Percentiles rank a stretch among this genome's conserved stretches.
Evolutionary conservation across 2,797 vertebrate genomes (phyloP).

Genomic region (Tiaroga cobitis): DNA sequence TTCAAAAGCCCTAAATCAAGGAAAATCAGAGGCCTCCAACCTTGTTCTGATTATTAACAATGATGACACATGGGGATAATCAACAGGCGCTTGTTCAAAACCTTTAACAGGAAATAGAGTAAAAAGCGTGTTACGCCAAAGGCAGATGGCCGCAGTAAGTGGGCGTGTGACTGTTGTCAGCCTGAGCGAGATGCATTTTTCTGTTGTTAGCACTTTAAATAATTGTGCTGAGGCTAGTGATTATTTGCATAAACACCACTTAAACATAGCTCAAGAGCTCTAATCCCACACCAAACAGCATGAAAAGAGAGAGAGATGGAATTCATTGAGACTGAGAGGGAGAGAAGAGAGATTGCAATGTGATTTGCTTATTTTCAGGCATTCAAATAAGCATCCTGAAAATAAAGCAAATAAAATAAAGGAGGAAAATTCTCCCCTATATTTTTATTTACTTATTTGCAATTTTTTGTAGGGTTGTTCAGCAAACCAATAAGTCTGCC

Average conservation of each 20-base stretch:
- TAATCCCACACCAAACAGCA: slow-evolving; percentile 46
- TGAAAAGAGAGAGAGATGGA: slow-evolving; percentile 41
- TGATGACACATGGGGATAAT: background rate
- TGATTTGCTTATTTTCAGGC: slow-evolving; percentile 31
- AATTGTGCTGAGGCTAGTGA: slow-evolving; percentile 55
- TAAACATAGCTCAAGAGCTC: slow-evolving; percentile 51
- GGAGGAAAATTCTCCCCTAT: slow-evolving; percentile 35
- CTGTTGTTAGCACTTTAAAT: slow-evolving; percentile 58
- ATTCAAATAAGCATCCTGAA: slow-evolving; percentile 5
- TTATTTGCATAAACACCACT: slow-evolving; percentile 58
- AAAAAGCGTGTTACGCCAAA: slow-evolving; percentile 6
- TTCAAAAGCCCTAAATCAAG: background rate
- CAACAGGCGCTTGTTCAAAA: background rate
- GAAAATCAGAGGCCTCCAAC: background rate
- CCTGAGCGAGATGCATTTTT: slow-evolving; percentile 40
- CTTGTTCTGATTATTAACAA: background rate
- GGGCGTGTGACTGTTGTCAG: slow-evolving; percentile 45
- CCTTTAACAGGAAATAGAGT: slow-evolving; percentile 22
- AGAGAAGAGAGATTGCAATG: background rate
- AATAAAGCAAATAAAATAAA: slow-evolving; percentile 34
- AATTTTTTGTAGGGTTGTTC: slow-evolving; percentile 22
- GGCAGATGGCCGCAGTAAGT: slow-evolving; percentile 40
- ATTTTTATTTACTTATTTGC: slow-evolving; percentile 32
- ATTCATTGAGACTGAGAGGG: slow-evolving; percentile 12
- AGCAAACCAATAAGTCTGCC: slow-evolving; percentile 12